Base-by-base conservation (phyloP, 2,797 vertebrate species). In the Danio choprae region DNA sequence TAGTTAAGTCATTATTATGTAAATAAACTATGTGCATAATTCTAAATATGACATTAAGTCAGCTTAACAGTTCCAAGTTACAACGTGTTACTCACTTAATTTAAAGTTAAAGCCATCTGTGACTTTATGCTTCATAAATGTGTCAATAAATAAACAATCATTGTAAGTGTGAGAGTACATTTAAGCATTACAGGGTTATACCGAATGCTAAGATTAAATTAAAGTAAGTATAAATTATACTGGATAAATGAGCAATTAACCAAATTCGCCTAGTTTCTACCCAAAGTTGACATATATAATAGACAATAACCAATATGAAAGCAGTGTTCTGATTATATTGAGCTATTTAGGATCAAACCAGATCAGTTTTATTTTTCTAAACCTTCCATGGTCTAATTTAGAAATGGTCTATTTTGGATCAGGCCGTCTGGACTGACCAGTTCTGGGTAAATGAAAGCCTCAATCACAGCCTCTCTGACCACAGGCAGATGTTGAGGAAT, bases 401-500 rank as follows among this genome's bases (percentile, higher is more conserved):
- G 58, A 70, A 63, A 7, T 7, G 16, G 38, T 40, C 68, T 64
- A 72, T 77, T 81, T 68, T 65, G 11, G 36, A 55, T 38, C 63
- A 63, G 56, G 64, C 51, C n/a, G 8, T 64, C 74, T 77, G 77
- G 41, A 64, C 22, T 55, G 50, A 71, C 67, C 67, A 29, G 53
- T 50, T 51, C 40, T 71, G 41, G 53, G 59, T 29, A 59, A 65
- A 68, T 15, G 38, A 59, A 68, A 43, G 55, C 71, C 50, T 73
- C 70, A 72, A 48, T 74, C 60, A 29, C 62, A 74, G 70, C 16
- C 51, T 70, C 5, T 75, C 82, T 55, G 50, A 80, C 77, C 82
- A 53, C 73, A 72, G 64, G 20, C 69, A 22, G n/a, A 64, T 77
- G 53, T 44, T 84, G 8, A 69, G 70, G 79, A 84, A 84, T 84